phyloP scores from a whole-genome alignment of 2,113 vertebrate species.

The Orthochromis malagaraziensis region DNA sequence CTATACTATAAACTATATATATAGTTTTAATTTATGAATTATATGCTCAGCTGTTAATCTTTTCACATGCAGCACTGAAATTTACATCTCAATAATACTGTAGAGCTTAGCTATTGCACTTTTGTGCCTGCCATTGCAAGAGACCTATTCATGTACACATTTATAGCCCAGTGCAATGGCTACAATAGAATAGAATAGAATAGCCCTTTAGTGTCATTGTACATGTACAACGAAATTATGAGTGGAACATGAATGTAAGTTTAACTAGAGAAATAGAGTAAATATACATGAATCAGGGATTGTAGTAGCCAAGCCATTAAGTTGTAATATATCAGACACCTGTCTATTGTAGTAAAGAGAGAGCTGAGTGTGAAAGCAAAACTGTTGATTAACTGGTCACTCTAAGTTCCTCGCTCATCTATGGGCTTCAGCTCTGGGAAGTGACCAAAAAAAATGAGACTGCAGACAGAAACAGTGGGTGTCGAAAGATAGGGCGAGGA shows the following conservation, averaged over 20 bases:
- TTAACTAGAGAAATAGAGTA: background rate
- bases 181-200: background rate
- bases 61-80: background rate
- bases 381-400: background rate
- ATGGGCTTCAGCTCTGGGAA: background rate
- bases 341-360: background rate
- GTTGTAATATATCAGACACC: background rate
- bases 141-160: background rate
- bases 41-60: background rate
- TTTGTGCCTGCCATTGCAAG: background rate
- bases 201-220: background rate
- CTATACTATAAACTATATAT: background rate
- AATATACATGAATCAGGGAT: background rate
- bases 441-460: background rate
- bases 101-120: background rate
- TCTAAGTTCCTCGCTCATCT: background rate
- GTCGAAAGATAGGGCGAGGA: background rate
- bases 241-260: background rate
- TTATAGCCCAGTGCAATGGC: background rate
- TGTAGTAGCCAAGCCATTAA: background rate
- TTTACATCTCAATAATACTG: constrained; percentile 35
- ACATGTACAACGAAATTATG: background rate
- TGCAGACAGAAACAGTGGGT: background rate
- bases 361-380: background rate
- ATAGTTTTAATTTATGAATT: background rate